phyloP scores from a whole-genome alignment of 2,797 vertebrate species.

The Hirundo rustica region DNA sequence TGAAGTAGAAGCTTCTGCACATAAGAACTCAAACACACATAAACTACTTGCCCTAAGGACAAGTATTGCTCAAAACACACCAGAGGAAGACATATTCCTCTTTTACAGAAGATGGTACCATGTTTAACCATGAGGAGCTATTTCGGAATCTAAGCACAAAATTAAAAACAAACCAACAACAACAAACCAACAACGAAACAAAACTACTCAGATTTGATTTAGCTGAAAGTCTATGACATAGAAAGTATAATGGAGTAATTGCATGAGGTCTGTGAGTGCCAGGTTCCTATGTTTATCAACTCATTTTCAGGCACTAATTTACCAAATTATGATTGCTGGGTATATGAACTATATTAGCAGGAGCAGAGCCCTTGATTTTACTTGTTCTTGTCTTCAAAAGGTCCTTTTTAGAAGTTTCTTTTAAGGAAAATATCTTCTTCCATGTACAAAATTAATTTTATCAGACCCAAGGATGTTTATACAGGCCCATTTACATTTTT shows the following conservation, averaged over 20 bases:
- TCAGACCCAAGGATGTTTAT: not conserved
- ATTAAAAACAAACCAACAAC: not conserved
- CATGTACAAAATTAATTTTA: not conserved
- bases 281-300: not conserved
- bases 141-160: not conserved
- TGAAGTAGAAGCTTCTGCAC: not conserved
- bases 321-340: constrained; percentile 33
- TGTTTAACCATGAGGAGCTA: not conserved
- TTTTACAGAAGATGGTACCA: not conserved
- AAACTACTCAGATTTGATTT: not conserved
- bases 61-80: not conserved
- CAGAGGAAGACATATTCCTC: not conserved
- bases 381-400: not conserved
- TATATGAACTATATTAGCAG: constrained; percentile 19
- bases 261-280: not conserved
- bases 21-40: not conserved
- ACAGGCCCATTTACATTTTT: not conserved
- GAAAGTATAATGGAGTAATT: not conserved
- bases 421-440: not conserved
- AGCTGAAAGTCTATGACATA: not conserved
- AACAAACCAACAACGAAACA: not conserved
- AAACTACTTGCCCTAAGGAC: not conserved
- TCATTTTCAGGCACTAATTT: constrained; percentile 26
- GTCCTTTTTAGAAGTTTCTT: not conserved
- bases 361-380: not conserved